phyloP scores from a whole-genome alignment of 2,888 invertebrate species.

The Allophyes oxyacanthae region DNA sequence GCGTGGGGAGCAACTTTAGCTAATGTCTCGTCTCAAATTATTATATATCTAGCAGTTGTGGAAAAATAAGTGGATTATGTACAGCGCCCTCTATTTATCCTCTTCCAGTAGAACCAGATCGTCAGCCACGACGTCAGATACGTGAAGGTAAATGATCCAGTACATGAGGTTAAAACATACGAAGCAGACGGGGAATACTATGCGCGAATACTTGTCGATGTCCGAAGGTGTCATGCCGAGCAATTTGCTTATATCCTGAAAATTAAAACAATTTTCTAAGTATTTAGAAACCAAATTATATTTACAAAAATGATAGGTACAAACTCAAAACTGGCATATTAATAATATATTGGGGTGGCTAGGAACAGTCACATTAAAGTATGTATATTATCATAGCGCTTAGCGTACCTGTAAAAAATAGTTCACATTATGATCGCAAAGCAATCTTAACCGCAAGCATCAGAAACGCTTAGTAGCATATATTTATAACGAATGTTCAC shows the following conservation, averaged over 20 bases:
- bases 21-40: constrained; percentile 76
- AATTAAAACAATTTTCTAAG: constrained; percentile 38
- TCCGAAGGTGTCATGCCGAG: constrained; percentile 98
- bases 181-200: constrained; percentile 99
- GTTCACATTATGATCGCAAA: constrained; percentile 5
- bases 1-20: constrained; percentile 6
- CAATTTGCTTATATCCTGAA: constrained; percentile 96
- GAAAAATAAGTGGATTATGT: constrained; percentile 80
- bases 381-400: too few relatives aligned
- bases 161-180: constrained; percentile 99
- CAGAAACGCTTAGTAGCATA: constrained; percentile 23
- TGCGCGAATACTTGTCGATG: constrained; percentile 99
- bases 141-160: constrained; percentile 99
- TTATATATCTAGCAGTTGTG: constrained; percentile 66
- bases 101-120: constrained; percentile 96
- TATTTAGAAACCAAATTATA: constrained; percentile 1
- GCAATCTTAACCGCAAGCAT: constrained; percentile 21
- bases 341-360: too few relatives aligned
- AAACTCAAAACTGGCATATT: not conserved
- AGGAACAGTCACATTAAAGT: too few relatives aligned
- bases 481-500: too few relatives aligned
- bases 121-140: constrained; percentile 98
- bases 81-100: constrained; percentile 85
- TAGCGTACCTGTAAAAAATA: constrained; percentile 13
- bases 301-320: not conserved